A percentile compares a stretch with the other conserved stretches of the same genome.
These are phyloP conservation scores for Thereuonema tuberculata DNA, from an alignment of 1,140 invertebrate species.

Conservation along the genomic window DNA sequence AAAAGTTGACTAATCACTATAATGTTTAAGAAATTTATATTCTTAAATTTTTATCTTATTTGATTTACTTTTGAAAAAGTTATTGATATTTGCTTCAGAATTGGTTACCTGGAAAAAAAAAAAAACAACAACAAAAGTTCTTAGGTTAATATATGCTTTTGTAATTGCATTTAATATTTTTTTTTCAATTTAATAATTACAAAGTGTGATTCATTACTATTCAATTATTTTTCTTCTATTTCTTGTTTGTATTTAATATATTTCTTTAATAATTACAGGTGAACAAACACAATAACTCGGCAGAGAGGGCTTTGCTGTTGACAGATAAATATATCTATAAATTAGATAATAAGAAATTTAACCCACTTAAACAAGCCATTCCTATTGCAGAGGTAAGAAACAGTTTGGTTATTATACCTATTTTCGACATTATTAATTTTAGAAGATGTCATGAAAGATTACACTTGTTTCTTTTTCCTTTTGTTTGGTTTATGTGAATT, in stretches of 20 bases:
- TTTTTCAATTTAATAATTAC: background rate
- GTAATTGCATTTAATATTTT: constrained; percentile 1
- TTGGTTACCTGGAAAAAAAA: too few species aligned
- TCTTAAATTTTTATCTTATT: too few species aligned
- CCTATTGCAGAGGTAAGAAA: constrained; percentile 62
- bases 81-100: too few species aligned
- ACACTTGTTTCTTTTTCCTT: too few species aligned
- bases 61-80: too few species aligned
- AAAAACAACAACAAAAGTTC: too few species aligned
- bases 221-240: background rate
- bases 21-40: too few species aligned
- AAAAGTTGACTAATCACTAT: too few species aligned
- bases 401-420: too few species aligned
- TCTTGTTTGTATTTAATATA: background rate
- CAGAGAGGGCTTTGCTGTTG: constrained; percentile 72
- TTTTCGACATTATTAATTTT: too few species aligned
- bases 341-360: constrained; percentile 68
- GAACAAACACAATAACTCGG: constrained; percentile 68
- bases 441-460: too few species aligned
- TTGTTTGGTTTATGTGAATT: too few species aligned
- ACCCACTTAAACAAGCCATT: constrained; percentile 67
- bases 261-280: constrained; percentile 27
- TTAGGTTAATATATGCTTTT: background rate
- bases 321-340: constrained; percentile 83
- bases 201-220: background rate